Conservation (phyloP, 1,140 invertebrate genomes). For the Diabrotica virgifera region DNA sequence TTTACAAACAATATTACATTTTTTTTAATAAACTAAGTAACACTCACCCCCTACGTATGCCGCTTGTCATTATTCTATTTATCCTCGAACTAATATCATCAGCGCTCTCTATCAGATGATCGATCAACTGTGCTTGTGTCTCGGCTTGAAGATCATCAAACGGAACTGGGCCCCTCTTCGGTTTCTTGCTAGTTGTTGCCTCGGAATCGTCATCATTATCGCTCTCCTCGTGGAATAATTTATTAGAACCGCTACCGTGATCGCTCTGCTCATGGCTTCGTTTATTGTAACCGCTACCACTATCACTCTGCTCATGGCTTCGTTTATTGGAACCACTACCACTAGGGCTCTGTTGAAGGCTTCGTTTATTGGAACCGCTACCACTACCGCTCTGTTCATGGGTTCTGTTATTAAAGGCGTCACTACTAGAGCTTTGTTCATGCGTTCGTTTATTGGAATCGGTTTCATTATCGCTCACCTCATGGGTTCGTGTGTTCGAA, state of each 20-base stretch:
- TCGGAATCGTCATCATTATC: not conserved
- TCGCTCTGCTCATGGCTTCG: not conserved
- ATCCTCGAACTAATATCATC: constrained; percentile 3
- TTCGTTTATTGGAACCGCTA: no score
- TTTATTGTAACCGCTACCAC: not conserved
- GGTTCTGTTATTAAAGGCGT: no score
- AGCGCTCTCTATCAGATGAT: constrained; percentile 5
- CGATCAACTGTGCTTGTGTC: not conserved
- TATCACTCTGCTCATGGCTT: not conserved
- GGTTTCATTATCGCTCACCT: no score
- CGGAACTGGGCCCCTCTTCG: not conserved
- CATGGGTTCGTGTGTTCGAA: no score
- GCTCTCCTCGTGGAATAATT: not conserved
- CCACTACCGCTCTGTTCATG: no score
- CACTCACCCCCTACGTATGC: no score
- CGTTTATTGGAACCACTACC: no score
- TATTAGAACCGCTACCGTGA: not conserved
- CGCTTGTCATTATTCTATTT: not conserved
- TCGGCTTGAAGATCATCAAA: not conserved
- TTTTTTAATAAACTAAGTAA: no score
- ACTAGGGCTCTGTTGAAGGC: no score
- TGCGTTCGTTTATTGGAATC: no score
- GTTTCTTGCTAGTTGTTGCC: not conserved
- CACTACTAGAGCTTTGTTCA: no score
- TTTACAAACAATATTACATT: no score